Base-by-base conservation (phyloP, 53 echinoderm and acorn worm species). In the Stichopus horrens region DNA sequence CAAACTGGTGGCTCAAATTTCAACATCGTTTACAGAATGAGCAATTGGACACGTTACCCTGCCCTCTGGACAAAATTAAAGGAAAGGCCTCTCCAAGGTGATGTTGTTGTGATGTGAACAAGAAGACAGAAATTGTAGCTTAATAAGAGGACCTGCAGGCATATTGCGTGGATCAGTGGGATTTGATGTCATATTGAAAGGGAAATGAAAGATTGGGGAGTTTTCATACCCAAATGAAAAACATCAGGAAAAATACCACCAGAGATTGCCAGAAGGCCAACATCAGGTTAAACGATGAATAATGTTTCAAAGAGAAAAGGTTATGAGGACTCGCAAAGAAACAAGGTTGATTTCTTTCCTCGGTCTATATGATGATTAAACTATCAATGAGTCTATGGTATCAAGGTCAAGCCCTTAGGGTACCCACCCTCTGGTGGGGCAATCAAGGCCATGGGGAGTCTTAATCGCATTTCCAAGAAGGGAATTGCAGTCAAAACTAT, bases 61-160 rank as follows among this genome's bases (percentile, higher is more conserved):
- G 81, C 81, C 81, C 81, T 81, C 57, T 21, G 81, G 81, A 81
- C 81, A 81, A 81, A 81, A 81, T 81, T 81, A 81, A 81, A 23
- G 81, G 81, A 81, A 81, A 81, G 81, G 81, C 81, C 81, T 81
- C 81, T 81, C 58, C 57, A 81, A 81, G 81, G 81, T 81, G 81
- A 81, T 81, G 81, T 55, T 81, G 81, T 81, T 81, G 22, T 81
- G 81, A 81, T 81, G 81, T 0, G 81, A 58, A 81, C 81, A 20
- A 81, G 81, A 56, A 81, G 81, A 81, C 52, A 81, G 81, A 81
- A 81, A 81, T 81, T 81, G 81, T 58, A 81, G 81, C 81, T 81
- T 81, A 81, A 81, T 81, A 81, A 81, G 81, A 81, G 56, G 81
- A 57, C 81, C 81, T 81, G 56, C 7, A 9, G 81, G 81, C 57